phyloP scores from a whole-genome alignment of 1,140 invertebrate species.

The Matsumurasca onukii region DNA sequence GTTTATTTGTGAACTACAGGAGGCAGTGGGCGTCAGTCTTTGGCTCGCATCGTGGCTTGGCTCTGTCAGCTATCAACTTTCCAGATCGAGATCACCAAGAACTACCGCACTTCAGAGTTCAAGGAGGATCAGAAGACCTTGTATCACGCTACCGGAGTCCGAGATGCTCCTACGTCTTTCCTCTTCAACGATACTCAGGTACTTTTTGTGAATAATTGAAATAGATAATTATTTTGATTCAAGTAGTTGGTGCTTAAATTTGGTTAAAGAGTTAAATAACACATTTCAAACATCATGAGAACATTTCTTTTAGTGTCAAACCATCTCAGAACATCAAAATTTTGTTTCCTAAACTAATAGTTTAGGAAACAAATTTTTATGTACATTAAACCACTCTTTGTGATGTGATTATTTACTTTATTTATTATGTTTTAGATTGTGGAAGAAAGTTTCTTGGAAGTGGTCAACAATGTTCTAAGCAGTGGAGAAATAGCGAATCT shows the following conservation, averaged over 20 bases:
- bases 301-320: no score
- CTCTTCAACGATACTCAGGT: constrained; percentile 78
- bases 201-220: not conserved
- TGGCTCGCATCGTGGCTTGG: constrained; percentile 72
- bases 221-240: not conserved
- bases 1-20: no score
- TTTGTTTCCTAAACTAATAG: no score
- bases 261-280: no score
- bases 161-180: constrained; percentile 72
- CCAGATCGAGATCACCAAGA: constrained; percentile 75
- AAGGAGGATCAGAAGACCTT: constrained; percentile 79
- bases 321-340: constrained; percentile 11
- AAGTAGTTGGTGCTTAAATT: not conserved
- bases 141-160: constrained; percentile 69
- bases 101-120: constrained; percentile 74
- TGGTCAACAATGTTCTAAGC: constrained; percentile 84
- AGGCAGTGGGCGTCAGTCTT: constrained; percentile 81
- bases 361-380: no score
- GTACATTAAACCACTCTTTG: no score
- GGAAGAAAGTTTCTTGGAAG: constrained; percentile 81
- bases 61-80: constrained; percentile 75
- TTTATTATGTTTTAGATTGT: constrained; percentile 55
- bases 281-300: no score
- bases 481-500: constrained; percentile 82
- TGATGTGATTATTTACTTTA: no score